phyloP scores from a whole-genome alignment of 1,140 invertebrate genomes.

The Camponotus pennsylvanicus region DNA sequence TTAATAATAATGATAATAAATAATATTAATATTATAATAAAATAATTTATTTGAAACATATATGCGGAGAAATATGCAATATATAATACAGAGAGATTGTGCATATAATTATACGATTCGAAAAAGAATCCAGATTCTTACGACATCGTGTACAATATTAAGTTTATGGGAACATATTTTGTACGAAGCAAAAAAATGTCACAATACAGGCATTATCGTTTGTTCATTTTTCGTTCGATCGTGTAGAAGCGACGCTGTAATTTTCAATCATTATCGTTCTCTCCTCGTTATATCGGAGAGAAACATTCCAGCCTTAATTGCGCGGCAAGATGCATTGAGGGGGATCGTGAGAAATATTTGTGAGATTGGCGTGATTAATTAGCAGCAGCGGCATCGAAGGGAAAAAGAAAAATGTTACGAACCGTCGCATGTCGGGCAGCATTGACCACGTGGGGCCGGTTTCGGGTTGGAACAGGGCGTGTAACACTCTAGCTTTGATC shows the following conservation, averaged over 20 bases:
- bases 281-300: conserved; percentile 45
- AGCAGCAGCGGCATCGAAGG: neutral
- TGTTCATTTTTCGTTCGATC: conserved; percentile 19
- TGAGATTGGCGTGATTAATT: conserved; percentile 55
- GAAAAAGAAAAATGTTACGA: conserved; percentile 64
- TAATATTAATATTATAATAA: too few relatives aligned
- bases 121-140: neutral
- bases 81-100: neutral
- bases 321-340: conserved; percentile 41
- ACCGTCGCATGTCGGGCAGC: conserved; percentile 94
- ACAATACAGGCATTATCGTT: conserved; percentile 23
- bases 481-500: conserved; percentile 92
- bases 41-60: neutral
- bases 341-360: conserved; percentile 55
- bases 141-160: neutral
- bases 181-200: neutral
- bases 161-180: neutral
- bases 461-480: conserved; percentile 91
- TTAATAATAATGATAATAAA: too few relatives aligned
- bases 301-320: conserved; percentile 61
- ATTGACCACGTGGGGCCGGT: conserved; percentile 90
- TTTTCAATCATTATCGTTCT: conserved; percentile 61
- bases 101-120: neutral
- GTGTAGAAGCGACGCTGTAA: conserved; percentile 28
- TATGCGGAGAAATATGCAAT: neutral